A percentile compares a stretch with the other conserved stretches of the same genome.
Evolutionary conservation across 2,113 vertebrate species (phyloP).

Genomic region (Otolemur garnettii): DNA sequence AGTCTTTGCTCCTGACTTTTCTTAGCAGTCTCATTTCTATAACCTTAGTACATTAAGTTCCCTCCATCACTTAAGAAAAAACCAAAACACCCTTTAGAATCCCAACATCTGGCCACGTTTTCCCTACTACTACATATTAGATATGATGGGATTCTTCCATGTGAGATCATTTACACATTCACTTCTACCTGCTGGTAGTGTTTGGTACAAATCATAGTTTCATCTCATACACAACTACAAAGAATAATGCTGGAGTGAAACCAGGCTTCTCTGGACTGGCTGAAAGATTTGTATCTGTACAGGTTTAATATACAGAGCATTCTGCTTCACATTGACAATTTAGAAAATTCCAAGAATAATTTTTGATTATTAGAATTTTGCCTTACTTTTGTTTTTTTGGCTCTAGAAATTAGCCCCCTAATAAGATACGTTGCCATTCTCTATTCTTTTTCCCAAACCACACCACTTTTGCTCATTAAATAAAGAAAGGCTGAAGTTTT

Average conservation of each 20-base stretch:
- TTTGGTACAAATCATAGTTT: background rate
- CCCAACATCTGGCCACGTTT: background rate
- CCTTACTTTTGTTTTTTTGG: background rate
- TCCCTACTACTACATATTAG: background rate
- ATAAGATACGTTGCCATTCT: background rate
- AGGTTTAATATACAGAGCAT: background rate
- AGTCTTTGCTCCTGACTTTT: background rate
- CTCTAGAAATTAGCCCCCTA: background rate
- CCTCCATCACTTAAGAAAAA: background rate
- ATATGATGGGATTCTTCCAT: background rate
- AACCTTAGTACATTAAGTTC: background rate
- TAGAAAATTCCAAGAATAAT: background rate
- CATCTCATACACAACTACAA: background rate
- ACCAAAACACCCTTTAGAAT: background rate
- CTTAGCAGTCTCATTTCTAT: constrained; percentile 8
- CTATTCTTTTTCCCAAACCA: background rate
- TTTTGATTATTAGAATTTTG: constrained; percentile 53
- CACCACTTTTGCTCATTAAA: background rate
- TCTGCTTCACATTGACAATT: background rate
- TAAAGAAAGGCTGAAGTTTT: background rate
- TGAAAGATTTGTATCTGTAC: background rate
- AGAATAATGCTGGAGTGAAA: background rate
- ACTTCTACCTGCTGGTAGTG: background rate
- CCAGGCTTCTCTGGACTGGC: background rate
- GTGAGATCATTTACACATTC: background rate